Percentiles rank a stretch among this genome's conserved stretches.
phyloP scores from a whole-genome alignment of 2,113 vertebrate genomes.

The Elephas maximus region DNA sequence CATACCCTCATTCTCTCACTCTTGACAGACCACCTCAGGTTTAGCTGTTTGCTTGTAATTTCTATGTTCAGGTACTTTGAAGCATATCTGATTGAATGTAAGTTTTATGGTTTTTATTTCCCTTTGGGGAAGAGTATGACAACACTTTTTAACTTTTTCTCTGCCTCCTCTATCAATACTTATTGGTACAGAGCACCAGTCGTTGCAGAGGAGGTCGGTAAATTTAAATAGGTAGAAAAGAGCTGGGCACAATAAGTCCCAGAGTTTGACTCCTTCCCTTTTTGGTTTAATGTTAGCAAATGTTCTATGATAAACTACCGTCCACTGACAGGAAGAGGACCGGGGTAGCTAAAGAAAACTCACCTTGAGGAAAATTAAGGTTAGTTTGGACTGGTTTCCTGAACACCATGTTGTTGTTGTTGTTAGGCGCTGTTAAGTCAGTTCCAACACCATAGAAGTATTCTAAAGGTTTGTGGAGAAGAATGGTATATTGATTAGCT shows the following conservation, averaged over 20 bases:
- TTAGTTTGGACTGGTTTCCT: not conserved
- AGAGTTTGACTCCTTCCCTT: not conserved
- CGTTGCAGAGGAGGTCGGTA: not conserved
- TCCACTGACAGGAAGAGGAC: not conserved
- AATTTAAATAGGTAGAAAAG: not conserved
- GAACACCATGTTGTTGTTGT: not conserved
- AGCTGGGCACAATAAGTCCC: not conserved
- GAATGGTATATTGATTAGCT: not conserved
- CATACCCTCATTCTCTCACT: not conserved
- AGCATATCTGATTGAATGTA: not conserved
- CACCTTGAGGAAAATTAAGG: not conserved
- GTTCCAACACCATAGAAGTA: not conserved
- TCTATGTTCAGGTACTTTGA: not conserved
- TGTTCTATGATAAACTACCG: not conserved
- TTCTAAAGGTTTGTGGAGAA: not conserved
- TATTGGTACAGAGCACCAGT: not conserved
- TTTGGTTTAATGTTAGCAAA: not conserved
- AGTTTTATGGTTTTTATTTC: not conserved
- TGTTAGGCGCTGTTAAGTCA: no score
- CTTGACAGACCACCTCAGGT: not conserved
- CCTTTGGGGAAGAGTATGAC: not conserved
- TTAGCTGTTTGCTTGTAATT: not conserved
- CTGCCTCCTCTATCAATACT: not conserved
- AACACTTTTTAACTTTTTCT: not conserved
- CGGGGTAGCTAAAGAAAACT: not conserved